phyloP scores from a whole-genome alignment of 2,797 vertebrate genomes.

The Pangasius djambal region DNA sequence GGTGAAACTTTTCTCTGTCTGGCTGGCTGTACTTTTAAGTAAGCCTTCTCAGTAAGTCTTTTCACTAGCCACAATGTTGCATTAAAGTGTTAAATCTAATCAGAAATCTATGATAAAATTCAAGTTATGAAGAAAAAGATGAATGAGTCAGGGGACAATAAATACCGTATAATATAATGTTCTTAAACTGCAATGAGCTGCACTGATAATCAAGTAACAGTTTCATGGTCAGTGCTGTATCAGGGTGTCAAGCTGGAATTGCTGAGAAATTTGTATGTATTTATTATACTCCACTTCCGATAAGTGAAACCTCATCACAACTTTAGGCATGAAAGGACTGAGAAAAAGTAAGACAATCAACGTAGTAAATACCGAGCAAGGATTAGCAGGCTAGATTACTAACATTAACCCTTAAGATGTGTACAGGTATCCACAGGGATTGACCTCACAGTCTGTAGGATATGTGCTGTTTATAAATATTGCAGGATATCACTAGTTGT shows the following conservation, averaged over 20 bases:
- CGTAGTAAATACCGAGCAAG: background rate
- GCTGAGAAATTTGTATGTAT: background rate
- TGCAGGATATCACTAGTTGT: background rate
- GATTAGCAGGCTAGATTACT: background rate
- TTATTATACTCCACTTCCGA: background rate
- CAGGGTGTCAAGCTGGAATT: background rate
- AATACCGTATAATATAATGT: background rate
- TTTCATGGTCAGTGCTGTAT: background rate
- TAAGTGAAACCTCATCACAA: background rate
- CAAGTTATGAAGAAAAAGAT: background rate
- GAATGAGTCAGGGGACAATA: background rate
- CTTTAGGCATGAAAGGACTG: background rate
- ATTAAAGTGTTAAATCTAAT: background rate
- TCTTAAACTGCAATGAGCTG: background rate
- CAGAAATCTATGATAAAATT: background rate
- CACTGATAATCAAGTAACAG: background rate
- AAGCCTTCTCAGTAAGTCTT: background rate
- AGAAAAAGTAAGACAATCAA: background rate
- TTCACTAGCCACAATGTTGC: background rate
- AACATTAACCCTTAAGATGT: background rate
- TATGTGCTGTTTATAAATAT: background rate
- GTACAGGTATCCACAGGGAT: background rate
- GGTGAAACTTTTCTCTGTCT: background rate
- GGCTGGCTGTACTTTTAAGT: background rate
- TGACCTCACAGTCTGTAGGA: background rate